Percentiles rank a stretch among this genome's conserved stretches.
phyloP scores from a whole-genome alignment of 2,113 vertebrate species.

The Trematocara marginatum region DNA sequence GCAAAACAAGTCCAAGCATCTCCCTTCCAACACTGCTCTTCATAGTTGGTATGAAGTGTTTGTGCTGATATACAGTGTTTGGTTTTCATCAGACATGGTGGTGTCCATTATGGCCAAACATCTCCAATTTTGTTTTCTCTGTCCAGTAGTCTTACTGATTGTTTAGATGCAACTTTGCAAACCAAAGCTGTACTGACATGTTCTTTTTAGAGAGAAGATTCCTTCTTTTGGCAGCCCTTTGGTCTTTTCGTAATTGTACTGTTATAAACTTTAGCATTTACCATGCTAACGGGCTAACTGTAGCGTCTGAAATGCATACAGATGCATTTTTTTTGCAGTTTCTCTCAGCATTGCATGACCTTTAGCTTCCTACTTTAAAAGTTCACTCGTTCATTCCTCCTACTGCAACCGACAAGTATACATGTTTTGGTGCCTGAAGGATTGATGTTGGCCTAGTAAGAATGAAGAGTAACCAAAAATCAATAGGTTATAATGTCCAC shows the following conservation, averaged over 20 bases:
- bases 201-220: background rate
- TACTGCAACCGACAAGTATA: background rate
- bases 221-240: background rate
- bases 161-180: background rate
- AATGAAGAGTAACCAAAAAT: background rate
- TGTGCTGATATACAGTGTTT: background rate
- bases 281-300: background rate
- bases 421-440: background rate
- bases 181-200: background rate
- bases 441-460: background rate
- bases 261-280: background rate
- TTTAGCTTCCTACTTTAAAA: background rate
- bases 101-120: background rate
- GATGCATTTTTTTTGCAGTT: background rate
- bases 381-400: background rate
- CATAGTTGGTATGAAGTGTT: background rate
- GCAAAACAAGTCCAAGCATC: background rate
- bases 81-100: background rate
- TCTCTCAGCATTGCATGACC: background rate
- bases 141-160: background rate
- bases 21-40: background rate
- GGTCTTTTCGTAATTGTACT: background rate
- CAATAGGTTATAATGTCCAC: background rate
- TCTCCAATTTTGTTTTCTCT: background rate
- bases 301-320: background rate